Percentiles rank a stretch among this genome's conserved stretches.
phyloP scores from a whole-genome alignment of 2,888 invertebrate genomes.

The Zhuqinia jingwanae region DNA sequence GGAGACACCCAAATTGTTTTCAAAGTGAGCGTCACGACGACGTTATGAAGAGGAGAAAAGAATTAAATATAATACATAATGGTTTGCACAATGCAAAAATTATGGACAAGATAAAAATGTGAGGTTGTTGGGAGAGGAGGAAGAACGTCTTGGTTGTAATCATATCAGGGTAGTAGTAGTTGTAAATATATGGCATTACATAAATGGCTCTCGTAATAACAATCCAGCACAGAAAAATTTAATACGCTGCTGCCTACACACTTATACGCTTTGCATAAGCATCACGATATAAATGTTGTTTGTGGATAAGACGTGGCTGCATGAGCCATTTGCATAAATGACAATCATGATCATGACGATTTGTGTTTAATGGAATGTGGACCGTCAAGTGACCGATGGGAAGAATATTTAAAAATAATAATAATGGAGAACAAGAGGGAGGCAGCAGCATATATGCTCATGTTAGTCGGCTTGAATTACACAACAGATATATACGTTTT shows the following conservation, averaged over 20 bases:
- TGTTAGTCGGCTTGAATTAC: background rate
- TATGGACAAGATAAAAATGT: background rate
- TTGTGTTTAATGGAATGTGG: constrained; percentile 22
- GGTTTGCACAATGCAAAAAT: constrained; percentile 37
- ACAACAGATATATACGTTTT: too few relatives aligned
- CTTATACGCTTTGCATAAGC: constrained; percentile 34
- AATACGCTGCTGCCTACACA: constrained; percentile 65
- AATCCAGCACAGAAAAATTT: constrained; percentile 48
- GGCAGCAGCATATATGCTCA: background rate
- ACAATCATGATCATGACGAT: constrained; percentile 33
- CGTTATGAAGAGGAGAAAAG: too few relatives aligned
- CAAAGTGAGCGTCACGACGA: constrained; percentile 44
- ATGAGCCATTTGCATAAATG: constrained; percentile 23
- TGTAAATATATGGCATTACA: constrained; percentile 41
- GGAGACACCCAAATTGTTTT: constrained; percentile 52
- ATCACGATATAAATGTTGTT: background rate
- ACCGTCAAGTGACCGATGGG: constrained; percentile 35
- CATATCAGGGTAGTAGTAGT: too few relatives aligned
- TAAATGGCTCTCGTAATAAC: constrained; percentile 44
- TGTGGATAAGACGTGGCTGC: background rate
- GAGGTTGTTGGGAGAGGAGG: constrained; percentile 21
- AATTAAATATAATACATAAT: background rate
- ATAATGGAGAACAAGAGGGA: background rate
- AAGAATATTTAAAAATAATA: too few relatives aligned
- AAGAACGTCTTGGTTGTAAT: background rate